Evolutionary conservation across 2,797 vertebrate species (phyloP).

Genomic region (Paramormyrops hopkinsi): DNA sequence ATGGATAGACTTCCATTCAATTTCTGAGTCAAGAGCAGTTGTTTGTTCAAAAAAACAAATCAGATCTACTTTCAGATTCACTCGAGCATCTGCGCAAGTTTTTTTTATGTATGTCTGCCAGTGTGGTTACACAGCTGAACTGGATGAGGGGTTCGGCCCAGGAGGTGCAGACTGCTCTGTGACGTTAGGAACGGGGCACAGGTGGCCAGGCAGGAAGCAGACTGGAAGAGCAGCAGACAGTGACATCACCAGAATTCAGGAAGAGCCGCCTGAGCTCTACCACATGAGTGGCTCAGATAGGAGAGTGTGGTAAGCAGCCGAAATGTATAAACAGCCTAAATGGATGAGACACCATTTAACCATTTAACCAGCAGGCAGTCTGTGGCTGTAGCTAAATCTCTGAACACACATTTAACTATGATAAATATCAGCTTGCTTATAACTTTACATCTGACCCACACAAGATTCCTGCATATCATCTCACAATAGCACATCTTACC

Average conservation of each 20-base stretch:
- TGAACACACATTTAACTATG: neutral
- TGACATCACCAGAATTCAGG: slow-evolving; percentile 19
- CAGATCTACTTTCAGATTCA: slow-evolving; percentile 2
- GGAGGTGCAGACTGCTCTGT: slow-evolving; percentile 28
- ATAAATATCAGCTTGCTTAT: neutral
- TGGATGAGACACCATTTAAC: neutral
- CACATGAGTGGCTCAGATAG: neutral
- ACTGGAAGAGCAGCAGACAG: neutral
- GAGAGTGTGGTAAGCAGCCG: neutral
- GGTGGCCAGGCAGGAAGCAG: slow-evolving; percentile 19
- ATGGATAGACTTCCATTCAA: neutral
- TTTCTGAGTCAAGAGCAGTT: neutral
- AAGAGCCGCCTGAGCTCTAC: neutral
- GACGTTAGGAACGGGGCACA: neutral
- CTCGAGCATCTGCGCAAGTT: neutral
- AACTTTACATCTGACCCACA: neutral
- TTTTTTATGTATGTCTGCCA: neutral
- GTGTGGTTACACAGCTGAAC: slow-evolving; percentile 34
- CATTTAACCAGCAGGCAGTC: neutral
- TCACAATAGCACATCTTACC: slow-evolving; percentile 41
- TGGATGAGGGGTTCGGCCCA: neutral
- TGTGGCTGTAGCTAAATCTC: neutral
- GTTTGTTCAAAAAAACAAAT: neutral
- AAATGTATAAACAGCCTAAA: neutral
- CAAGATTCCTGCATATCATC: neutral